Percentiles rank a stretch among this genome's conserved stretches.
These are phyloP conservation scores for Megalurothrips usitatus DNA, from an alignment of 2,888 invertebrate species.

Conservation along the genomic window DNA sequence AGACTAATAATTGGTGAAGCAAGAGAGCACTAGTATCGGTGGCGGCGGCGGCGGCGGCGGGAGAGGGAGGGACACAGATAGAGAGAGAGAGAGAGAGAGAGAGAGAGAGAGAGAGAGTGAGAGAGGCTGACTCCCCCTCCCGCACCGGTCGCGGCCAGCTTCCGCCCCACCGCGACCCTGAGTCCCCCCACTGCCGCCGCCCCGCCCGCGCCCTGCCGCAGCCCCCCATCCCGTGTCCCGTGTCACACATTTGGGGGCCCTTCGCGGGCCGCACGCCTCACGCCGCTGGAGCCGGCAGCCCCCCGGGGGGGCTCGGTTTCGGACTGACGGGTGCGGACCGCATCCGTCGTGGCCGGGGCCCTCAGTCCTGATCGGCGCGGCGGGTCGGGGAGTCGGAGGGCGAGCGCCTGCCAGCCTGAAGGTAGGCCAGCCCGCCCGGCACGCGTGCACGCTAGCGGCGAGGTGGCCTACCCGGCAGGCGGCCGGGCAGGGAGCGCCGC, in stretches of 20 bases:
- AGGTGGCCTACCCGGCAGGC: too few species aligned
- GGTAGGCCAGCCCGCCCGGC: too few species aligned
- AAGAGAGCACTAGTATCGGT: neutral
- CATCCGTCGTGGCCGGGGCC: too few species aligned
- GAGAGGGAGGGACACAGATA: too few species aligned
- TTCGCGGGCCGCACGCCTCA: neutral
- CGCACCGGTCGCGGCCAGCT: neutral
- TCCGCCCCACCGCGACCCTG: neutral
- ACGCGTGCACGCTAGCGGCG: too few species aligned
- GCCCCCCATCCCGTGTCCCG: neutral
- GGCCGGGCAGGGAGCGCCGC: too few species aligned
- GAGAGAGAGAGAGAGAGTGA: neutral
- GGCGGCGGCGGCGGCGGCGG: neutral
- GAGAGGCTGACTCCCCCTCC: neutral
- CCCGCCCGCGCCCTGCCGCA: neutral
- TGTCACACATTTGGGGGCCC: neutral
- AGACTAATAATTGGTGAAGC: constrained; percentile 21
- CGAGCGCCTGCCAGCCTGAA: too few species aligned
- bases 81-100: neutral
- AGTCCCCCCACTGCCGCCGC: neutral
- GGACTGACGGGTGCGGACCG: too few species aligned
- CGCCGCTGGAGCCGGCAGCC: neutral
- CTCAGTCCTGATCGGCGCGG: too few species aligned
- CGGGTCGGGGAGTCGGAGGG: too few species aligned
- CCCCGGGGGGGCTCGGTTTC: neutral